These are phyloP conservation scores for Proteles cristata DNA, from an alignment of 2,113 vertebrate species.

Conservation along the genomic window DNA sequence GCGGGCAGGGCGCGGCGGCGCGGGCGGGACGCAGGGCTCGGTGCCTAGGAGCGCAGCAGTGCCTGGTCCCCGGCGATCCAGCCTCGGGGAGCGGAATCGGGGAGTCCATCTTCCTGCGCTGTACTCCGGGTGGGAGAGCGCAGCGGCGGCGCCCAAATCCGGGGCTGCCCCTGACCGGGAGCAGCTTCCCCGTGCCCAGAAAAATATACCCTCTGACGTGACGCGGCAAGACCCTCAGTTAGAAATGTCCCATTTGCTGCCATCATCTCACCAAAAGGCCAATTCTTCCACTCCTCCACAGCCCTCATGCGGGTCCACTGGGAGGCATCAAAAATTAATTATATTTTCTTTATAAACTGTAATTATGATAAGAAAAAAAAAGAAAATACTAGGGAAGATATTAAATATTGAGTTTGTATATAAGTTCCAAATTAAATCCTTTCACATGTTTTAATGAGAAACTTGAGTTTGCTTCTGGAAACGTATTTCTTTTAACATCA, in stretches of 20 bases:
- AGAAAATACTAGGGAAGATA: constrained; percentile 48
- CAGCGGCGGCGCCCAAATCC: rapidly evolving
- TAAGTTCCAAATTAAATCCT: constrained; percentile 67
- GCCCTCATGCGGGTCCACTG: neutral
- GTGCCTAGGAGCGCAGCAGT: constrained; percentile 85
- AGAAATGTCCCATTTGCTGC: neutral
- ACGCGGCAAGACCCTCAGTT: neutral
- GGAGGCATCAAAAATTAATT: constrained; percentile 54
- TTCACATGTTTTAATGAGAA: constrained; percentile 71
- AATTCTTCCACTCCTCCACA: neutral
- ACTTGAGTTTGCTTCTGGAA: constrained; percentile 60
- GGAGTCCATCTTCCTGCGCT: constrained; percentile 67
- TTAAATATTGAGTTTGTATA: constrained; percentile 60
- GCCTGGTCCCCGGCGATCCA: constrained; percentile 86
- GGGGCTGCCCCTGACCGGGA: neutral
- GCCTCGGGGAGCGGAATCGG: constrained; percentile 83
- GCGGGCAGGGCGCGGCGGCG: neutral
- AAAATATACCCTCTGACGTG: neutral
- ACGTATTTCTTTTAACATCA: constrained; percentile 31
- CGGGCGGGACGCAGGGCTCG: constrained; percentile 57
- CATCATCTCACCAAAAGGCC: neutral
- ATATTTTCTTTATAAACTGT: constrained; percentile 54
- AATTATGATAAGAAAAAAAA: constrained; percentile 65
- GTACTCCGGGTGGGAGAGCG: constrained; percentile 15
- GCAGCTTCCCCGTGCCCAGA: neutral